Percentiles rank a stretch among this genome's conserved stretches.
Evolutionary conservation across 1,140 invertebrate genomes (phyloP).

Genomic region (Periplaneta americana): DNA sequence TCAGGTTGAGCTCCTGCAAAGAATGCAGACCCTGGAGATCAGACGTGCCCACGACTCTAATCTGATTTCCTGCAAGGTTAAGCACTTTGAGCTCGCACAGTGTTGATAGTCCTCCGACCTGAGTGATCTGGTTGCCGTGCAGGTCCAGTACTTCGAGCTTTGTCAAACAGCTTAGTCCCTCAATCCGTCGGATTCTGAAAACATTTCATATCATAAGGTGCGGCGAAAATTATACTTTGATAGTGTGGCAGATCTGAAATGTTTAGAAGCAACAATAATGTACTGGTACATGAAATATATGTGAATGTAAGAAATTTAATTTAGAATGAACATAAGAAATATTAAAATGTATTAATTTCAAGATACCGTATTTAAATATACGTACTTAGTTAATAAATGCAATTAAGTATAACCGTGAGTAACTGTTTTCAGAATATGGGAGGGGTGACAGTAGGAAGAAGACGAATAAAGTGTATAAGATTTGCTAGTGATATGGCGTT

Average conservation of each 20-base stretch:
- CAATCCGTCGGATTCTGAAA: slow-evolving; percentile 63
- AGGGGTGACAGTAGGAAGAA: too few species aligned
- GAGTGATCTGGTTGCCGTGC: slow-evolving; percentile 81
- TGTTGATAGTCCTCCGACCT: slow-evolving; percentile 52
- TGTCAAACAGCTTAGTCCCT: slow-evolving; percentile 62
- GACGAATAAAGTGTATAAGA: too few species aligned
- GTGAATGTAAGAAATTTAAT: slow-evolving; percentile 12
- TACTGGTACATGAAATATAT: slow-evolving; percentile 5
- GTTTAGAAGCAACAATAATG: neutral
- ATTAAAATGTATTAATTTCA: slow-evolving; percentile 23
- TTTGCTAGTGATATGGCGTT: too few species aligned
- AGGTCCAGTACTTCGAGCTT: slow-evolving; percentile 86
- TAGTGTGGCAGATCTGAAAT: too few species aligned
- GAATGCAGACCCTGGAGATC: slow-evolving; percentile 71
- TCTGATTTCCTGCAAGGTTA: slow-evolving; percentile 86
- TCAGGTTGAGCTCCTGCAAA: slow-evolving; percentile 79
- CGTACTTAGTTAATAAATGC: too few species aligned
- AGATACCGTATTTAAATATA: too few species aligned
- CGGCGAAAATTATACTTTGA: too few species aligned
- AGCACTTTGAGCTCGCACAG: slow-evolving; percentile 74
- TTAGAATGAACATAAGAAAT: slow-evolving; percentile 6
- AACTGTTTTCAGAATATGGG: too few species aligned
- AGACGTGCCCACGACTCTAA: slow-evolving; percentile 61
- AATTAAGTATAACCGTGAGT: too few species aligned
- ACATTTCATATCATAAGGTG: neutral